Evolutionary conservation across 2,113 vertebrate genomes (phyloP).

Genomic region (Hippocampus abdominalis): DNA sequence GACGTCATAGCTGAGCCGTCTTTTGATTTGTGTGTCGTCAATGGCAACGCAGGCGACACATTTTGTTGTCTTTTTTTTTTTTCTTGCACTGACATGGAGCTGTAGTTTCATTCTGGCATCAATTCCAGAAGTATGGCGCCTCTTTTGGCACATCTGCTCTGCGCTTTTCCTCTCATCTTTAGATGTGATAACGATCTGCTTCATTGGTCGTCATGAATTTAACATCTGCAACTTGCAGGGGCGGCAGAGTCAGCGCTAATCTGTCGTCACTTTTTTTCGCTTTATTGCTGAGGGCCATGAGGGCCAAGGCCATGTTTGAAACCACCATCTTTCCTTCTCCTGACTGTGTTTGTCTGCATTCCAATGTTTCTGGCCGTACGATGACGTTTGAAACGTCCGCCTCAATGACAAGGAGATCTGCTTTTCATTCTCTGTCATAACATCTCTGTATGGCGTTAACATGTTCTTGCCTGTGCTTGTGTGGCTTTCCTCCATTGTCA

Average conservation of each 20-base stretch:
- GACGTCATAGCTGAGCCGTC: slow-evolving; percentile 8
- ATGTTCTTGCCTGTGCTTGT: no score
- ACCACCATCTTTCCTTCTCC: not conserved
- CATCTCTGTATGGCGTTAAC: no score
- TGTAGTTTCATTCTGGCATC: slow-evolving; percentile 31
- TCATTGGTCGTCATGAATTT: slow-evolving; percentile 52
- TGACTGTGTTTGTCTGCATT: no score
- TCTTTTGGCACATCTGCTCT: slow-evolving; percentile 3
- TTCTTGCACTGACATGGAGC: slow-evolving; percentile 32
- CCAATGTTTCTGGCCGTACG: no score
- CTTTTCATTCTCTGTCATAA: not conserved
- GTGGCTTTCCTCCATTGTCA: no score
- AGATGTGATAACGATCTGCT: slow-evolving; percentile 38
- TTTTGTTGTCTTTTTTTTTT: slow-evolving; percentile 1
- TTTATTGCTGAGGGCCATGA: not conserved
- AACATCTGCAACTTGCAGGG: slow-evolving; percentile 41
- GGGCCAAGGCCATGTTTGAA: not conserved
- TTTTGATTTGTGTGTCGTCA: slow-evolving; percentile 4
- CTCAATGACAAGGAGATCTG: not conserved
- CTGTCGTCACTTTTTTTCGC: not conserved
- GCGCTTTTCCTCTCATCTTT: slow-evolving; percentile 26
- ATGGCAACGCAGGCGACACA: slow-evolving; percentile 18
- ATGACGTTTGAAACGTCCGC: not conserved
- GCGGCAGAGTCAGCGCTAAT: slow-evolving; percentile 43
- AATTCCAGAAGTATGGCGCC: slow-evolving; percentile 33